Conservation (phyloP, 2,888 invertebrate genomes). For the Psylliodes chrysocephalus region DNA sequence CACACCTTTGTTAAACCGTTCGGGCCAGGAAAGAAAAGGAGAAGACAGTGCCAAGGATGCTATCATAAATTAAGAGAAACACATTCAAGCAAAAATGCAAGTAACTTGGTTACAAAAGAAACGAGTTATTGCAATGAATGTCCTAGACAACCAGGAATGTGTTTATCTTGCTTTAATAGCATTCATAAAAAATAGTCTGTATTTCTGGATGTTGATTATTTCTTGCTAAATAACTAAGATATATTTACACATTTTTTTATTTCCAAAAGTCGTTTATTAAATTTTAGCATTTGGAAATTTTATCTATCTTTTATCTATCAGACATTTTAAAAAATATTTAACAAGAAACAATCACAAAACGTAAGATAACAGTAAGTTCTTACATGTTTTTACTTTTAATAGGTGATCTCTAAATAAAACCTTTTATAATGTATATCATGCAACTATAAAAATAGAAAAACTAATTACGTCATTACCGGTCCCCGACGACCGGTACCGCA, state of each 20-base stretch:
- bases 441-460: no score
- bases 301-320: neutral
- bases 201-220: no score
- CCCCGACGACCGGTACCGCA: neutral
- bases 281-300: neutral
- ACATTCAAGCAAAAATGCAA: neutral
- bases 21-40: conserved; percentile 2
- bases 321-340: neutral
- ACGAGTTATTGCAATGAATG: conserved; percentile 9
- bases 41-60: neutral
- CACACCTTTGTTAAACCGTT: neutral
- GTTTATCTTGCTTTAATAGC: neutral
- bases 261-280: conserved; percentile 8
- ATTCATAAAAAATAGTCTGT: no score
- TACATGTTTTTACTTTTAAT: conserved; percentile 11
- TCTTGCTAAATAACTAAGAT: no score
- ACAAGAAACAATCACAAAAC: conserved; percentile 17
- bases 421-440: conserved; percentile 10
- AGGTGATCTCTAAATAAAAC: conserved; percentile 7
- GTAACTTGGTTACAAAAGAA: conserved; percentile 16
- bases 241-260: no score
- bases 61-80: neutral
- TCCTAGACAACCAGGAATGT: neutral
- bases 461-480: conserved; percentile 10
- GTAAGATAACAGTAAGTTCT: neutral